Evolutionary conservation across 1,140 invertebrate genomes (phyloP), one percentile per base, ranked within the genome.

Genomic region (Planococcus citri): DNA sequence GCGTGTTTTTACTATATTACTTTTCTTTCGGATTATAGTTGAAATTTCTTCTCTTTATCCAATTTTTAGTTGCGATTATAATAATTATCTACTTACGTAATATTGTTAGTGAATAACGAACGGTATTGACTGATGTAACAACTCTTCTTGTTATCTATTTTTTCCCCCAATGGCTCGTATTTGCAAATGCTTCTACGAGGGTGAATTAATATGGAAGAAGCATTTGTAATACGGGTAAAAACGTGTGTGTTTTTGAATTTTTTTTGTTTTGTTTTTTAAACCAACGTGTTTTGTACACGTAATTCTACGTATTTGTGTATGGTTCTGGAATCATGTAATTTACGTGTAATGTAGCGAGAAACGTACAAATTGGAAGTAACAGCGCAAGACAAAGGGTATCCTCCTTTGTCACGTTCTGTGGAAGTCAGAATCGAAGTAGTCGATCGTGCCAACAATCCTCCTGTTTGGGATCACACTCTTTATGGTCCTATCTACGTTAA

Each of bases 391-490:
- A 94, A 93, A 86, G 93, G 93, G 79, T 91, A 88, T 81, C 91
- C 92, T 80, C 88, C 91, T 81, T 86, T 94, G 80, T 92, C 90
- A 79, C 85, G 92, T 83, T 91, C 91, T 79, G 93, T 96, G 82
- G 93, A 95, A 83, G 92, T 96, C 82, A 89, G 94, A 82, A 94
- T 96, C 84, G 94, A 95, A 85, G 92, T 95, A 83, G 94, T 95
- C 83, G 92, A 96, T 84, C 88, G 93, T 80, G 90, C 90, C 75
- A 95, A 95, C 87, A 95, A 95, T 85, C 92, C 93, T 80, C 93
- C 93, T 80, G 88, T 95, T 79, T 97, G 93, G 93, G 92, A 95
- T 83, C 89, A 94, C 84, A 87, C 87, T 78, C 87, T 92, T 80
- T 97, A 96, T 85, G 92, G 92, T 78, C 93, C 94, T 77, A 92